A percentile compares a stretch with the other conserved stretches of the same genome.
These are phyloP conservation scores for Adelphocoris suturalis DNA, from an alignment of 2,888 invertebrate genomes.

Conservation along the genomic window DNA sequence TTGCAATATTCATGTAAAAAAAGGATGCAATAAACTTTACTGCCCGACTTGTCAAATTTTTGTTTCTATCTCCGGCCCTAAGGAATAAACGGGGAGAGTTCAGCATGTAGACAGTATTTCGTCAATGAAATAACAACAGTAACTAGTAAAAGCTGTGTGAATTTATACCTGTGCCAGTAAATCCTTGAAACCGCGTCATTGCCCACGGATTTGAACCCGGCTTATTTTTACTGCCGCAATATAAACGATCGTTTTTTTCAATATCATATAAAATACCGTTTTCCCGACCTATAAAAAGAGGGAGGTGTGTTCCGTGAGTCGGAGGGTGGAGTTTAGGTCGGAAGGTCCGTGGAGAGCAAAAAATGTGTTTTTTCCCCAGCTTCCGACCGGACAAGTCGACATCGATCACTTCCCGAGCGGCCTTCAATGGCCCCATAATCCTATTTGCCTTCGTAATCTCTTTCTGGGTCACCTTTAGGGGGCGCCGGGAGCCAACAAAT, in stretches of 20 bases:
- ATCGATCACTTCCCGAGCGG: constrained; percentile 36
- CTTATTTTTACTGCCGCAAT: not conserved
- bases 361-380: not conserved
- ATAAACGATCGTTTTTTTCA: not conserved
- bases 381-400: not conserved
- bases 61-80: too few relatives aligned
- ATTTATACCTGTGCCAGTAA: too few relatives aligned
- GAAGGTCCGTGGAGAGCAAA: not conserved
- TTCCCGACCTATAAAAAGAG: constrained; percentile 6
- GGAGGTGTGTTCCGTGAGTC: not conserved
- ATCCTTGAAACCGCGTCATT: too few relatives aligned
- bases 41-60: too few relatives aligned
- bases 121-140: too few relatives aligned
- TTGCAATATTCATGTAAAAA: too few relatives aligned
- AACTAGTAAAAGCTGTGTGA: too few relatives aligned
- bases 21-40: too few relatives aligned
- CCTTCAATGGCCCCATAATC: constrained; percentile 15
- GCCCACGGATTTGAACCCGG: too few relatives aligned
- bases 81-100: too few relatives aligned
- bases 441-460: constrained; percentile 36
- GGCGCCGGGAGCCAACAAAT: constrained; percentile 29
- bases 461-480: constrained; percentile 36
- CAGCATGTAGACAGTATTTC: too few relatives aligned
- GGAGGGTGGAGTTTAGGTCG: not conserved
- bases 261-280: not conserved